A percentile compares a stretch with the other conserved stretches of the same genome.
Conservation (phyloP, 2,113 vertebrate species). For the Lontra canadensis region DNA sequence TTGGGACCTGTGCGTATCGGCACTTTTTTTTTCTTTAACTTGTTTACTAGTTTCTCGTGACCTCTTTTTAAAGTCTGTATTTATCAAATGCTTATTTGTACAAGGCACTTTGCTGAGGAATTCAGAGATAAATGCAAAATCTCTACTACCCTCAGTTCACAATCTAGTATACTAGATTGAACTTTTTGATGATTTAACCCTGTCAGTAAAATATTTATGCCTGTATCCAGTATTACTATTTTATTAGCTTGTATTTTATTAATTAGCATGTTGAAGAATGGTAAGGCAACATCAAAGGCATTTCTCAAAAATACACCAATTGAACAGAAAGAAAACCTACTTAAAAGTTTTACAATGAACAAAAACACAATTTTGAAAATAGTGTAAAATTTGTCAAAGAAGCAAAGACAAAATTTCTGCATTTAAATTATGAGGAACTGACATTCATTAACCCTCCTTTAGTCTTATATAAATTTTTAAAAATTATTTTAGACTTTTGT, state of each 20-base stretch:
- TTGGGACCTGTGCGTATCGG: not conserved
- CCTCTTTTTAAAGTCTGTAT: not conserved
- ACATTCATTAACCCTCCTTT: constrained; percentile 18
- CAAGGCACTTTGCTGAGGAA: not conserved
- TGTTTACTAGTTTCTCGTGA: not conserved
- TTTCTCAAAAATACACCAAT: constrained; percentile 23
- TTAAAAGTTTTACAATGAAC: constrained; percentile 7
- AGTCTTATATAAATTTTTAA: not conserved
- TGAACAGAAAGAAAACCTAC: not conserved
- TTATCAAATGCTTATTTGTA: constrained; percentile 29
- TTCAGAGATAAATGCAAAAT: constrained; percentile 42
- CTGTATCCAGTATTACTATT: not conserved
- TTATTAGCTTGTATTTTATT: not conserved
- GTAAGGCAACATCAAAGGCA: not conserved
- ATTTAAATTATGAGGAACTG: constrained; percentile 14
- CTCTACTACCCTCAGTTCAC: not conserved
- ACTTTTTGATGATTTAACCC: constrained; percentile 1
- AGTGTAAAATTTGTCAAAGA: not conserved
- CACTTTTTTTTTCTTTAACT: not conserved
- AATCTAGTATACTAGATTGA: not conserved
- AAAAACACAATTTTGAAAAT: constrained; percentile 31
- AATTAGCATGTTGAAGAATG: constrained; percentile 10
- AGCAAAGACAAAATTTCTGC: not conserved
- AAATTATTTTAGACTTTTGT: not conserved
- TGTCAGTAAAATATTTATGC: not conserved